Evolutionary conservation across 2,797 vertebrate species (phyloP).

Genomic region (Anguilla obscura): DNA sequence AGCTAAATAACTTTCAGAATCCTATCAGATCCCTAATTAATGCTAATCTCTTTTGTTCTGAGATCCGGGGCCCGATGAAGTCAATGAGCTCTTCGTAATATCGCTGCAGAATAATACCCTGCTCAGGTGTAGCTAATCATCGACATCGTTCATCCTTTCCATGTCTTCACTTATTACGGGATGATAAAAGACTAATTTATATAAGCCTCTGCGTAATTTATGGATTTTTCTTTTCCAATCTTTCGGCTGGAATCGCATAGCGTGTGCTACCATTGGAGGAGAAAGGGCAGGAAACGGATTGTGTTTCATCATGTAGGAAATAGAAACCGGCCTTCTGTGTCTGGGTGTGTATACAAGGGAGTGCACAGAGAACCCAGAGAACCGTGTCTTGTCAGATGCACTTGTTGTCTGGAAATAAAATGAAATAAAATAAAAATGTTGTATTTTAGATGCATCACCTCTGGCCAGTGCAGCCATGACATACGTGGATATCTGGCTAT

Average conservation of each 20-base stretch:
- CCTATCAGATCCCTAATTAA: neutral
- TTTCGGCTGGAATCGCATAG: neutral
- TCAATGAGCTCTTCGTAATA: neutral
- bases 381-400: neutral
- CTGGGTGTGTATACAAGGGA: neutral
- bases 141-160: neutral
- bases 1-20: neutral
- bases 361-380: neutral
- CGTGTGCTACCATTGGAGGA: neutral
- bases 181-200: slow-evolving; percentile 1
- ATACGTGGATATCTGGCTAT: neutral
- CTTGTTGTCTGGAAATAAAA: neutral
- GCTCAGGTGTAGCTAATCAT: neutral
- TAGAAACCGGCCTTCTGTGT: neutral
- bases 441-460: neutral
- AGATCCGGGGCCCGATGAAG: neutral
- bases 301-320: neutral
- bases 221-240: neutral
- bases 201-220: neutral
- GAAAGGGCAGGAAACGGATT: neutral
- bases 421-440: too few relatives aligned
- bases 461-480: neutral
- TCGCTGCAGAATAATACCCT: neutral
- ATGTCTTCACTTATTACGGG: neutral
- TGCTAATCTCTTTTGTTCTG: neutral